Evolutionary conservation across 2,888 invertebrate genomes (phyloP), one percentile per base, ranked within the genome.

Genomic region (Melangyna quadrimaculata): DNA sequence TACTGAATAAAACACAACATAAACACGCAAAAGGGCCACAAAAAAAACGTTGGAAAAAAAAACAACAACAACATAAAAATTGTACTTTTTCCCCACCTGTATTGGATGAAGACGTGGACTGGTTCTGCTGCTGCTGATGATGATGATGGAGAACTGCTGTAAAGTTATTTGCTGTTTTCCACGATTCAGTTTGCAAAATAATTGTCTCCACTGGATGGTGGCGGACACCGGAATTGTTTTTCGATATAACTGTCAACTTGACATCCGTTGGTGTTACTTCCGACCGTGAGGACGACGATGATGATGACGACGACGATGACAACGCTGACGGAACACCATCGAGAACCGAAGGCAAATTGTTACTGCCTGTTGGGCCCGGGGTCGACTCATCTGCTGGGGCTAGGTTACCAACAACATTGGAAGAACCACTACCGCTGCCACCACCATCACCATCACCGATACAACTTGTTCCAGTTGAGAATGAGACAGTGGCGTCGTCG

Each of bases 171-270:
- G 88, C 89, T 48, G 88, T 89, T 82, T 88, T 88, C 89, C 89
- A 89, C 69, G 88, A 89, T 72, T 89, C 88, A 10, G 88, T 89
- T 87, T 89, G 86, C 77, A 88, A 79, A 71, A 88, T 80, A 65
- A 87, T 72, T 61, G 71, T 75, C 7, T 74, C 77, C 12, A 89
- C 67, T 67, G n/a, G n/a, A n/a, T 73, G 65, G 14, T 79, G 67
- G 14, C 71, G 69, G n/a, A 10, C 78, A 71, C 61, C 40, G 69
- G 65, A 55, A 63, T 77, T 27, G 5, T 75, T 51, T 75, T 81
- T 69, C 63, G 78, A 77, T 71, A 77, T 82, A 71, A 71, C 70
- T 71, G 63, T 65, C 78, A 78, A 80, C 73, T 81, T 67, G 63
- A 63, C 77, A 75, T 87, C 82, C 45, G 63, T 63, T 75, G 71